Base-by-base conservation (phyloP, 2,888 invertebrate genomes). In the Drosophila stalkeri region DNA sequence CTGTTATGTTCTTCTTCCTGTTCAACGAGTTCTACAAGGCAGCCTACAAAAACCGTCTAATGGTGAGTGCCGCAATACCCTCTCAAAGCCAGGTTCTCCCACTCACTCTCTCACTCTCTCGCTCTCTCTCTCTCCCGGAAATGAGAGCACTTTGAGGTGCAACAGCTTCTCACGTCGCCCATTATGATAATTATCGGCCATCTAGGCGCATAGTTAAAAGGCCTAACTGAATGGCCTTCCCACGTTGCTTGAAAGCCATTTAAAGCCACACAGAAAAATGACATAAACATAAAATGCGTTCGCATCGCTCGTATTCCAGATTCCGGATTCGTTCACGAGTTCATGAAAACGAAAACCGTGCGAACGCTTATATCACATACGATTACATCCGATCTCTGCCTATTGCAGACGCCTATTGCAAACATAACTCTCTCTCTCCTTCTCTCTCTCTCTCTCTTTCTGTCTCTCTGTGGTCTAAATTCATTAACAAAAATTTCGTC, bases 21-120 rank as follows among this genome's bases (percentile, higher is more conserved):
- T 99, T 99, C 95, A 97, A 96, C 91, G 97, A 98, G 93, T 99
- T 98, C 94, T 99, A 98, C 95, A 96, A 96, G 91, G 95, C 96
- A 92, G 95, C 96, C 20, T 97, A 97, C 94, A 93, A 88, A 86
- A 93, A 90, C 79, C 91, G 92, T 80, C 90, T 91, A 65, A 85
- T 82, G 90, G 92, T 91, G 84, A 90, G 92, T 90, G 49, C 47
- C 47, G 11, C 11, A 49, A 31, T n/a, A 49, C 31, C 11, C 47
- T 16, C 23, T 47, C 16, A 23, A 46, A 46, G 23, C 23, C 23
- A 23, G 47, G 27, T 23, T 20, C 2, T 6, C 6, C 14, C 5
- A 12, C 18, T n/a, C 16, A 16, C 7, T 39, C 16, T 16, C 12
- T 41, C n/a, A 27, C 7, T 6, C 12, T 39, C 7, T 33, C 6